These are phyloP conservation scores for Anguilla pacifica DNA, from an alignment of 2,797 vertebrate species.

Conservation along the genomic window DNA sequence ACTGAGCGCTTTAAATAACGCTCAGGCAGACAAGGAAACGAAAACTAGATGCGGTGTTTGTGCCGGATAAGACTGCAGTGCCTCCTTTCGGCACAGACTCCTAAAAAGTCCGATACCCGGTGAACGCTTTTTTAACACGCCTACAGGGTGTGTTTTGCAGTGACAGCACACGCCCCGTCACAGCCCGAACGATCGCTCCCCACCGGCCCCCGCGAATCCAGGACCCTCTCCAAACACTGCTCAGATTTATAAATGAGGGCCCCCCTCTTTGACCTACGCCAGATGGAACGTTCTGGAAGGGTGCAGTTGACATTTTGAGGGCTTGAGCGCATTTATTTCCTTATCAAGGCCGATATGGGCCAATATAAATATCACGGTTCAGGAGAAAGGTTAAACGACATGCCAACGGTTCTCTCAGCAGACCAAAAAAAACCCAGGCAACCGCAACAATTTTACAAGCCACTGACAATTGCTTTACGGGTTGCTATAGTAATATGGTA, in stretches of 20 bases:
- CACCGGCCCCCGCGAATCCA: not conserved
- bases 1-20: conserved; percentile 33
- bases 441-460: not conserved
- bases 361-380: not conserved
- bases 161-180: not conserved
- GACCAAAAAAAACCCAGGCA: not conserved
- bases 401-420: not conserved
- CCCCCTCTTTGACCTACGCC: not conserved
- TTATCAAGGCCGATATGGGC: not conserved
- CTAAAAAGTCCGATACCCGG: not conserved
- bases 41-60: conserved; percentile 30
- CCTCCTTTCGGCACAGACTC: conserved; percentile 20
- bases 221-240: not conserved
- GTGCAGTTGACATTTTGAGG: not conserved
- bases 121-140: not conserved
- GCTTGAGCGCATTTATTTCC: not conserved
- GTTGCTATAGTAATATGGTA: not conserved
- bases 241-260: not conserved
- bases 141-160: not conserved
- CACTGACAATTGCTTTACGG: not conserved
- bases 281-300: not conserved
- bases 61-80: conserved; percentile 37
- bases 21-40: conserved; percentile 35
- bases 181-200: not conserved
- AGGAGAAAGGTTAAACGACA: not conserved